Conservation (phyloP, 2,888 invertebrate genomes). For the Micropterix aruncella region DNA sequence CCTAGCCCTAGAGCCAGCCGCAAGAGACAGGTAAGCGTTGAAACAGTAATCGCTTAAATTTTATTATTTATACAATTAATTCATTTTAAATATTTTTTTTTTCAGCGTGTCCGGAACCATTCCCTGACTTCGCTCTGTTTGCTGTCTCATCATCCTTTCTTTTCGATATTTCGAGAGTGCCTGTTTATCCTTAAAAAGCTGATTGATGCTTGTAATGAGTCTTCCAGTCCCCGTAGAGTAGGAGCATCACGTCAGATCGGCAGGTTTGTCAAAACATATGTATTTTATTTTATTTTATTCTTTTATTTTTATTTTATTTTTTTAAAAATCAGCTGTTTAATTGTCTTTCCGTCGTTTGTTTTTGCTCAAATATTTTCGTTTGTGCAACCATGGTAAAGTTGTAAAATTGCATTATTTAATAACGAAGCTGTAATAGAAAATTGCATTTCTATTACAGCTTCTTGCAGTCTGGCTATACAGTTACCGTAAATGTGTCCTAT, state of each 20-base stretch:
- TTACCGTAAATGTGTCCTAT: no score
- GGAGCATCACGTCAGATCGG: conserved; percentile 78
- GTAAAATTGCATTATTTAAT: no score
- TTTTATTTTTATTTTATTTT: no score
- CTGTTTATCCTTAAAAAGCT: conserved; percentile 89
- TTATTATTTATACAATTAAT: background rate
- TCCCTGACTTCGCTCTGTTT: conserved; percentile 95
- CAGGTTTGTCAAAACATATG: no score
- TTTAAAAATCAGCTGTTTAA: no score
- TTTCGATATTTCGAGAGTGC: conserved; percentile 96
- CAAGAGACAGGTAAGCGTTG: conserved; percentile 49
- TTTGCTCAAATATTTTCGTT: no score
- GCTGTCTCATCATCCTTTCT: conserved; percentile 98
- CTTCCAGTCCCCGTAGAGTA: conserved; percentile 74
- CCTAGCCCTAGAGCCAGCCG: conserved; percentile 74
- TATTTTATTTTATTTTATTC: no score
- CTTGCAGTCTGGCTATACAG: no score
- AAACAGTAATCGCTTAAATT: background rate
- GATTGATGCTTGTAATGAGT: conserved; percentile 96
- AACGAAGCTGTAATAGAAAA: no score
- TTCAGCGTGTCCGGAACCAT: conserved; percentile 73
- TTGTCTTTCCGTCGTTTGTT: no score
- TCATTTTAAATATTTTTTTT: conserved; percentile 15
- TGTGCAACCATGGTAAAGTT: no score
- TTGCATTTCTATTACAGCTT: no score